phyloP scores from a whole-genome alignment of 2,888 invertebrate species.

The Rambutsinella grinnellia region DNA sequence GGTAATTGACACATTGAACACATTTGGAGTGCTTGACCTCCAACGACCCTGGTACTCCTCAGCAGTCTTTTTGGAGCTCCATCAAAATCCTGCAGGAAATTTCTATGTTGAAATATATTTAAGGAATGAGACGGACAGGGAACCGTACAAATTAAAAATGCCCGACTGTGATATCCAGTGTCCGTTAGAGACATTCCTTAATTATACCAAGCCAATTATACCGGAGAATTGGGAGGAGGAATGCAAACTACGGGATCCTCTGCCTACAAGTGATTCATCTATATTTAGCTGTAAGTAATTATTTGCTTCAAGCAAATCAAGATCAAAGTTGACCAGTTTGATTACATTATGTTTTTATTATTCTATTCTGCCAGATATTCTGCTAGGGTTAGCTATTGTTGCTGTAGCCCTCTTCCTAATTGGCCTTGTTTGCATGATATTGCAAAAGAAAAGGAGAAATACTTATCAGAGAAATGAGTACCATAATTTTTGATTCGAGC shows the following conservation, averaged over 20 bases:
- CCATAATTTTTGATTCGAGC: conserved; percentile 33
- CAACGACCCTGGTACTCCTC: conserved; percentile 42
- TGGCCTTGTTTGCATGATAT: conserved; percentile 28
- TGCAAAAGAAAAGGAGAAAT: conserved; percentile 21
- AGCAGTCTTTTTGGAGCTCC: conserved; percentile 52
- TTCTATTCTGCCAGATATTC: conserved; percentile 13
- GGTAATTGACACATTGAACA: conserved; percentile 45
- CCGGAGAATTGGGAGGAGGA: conserved; percentile 50
- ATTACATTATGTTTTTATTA: too few relatives aligned
- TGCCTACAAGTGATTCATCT: conserved; percentile 11
- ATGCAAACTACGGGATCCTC: conserved; percentile 26
- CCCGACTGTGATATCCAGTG: conserved; percentile 52
- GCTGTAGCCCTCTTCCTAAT: conserved; percentile 22
- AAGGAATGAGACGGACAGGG: conserved; percentile 45
- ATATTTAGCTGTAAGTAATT: conserved; percentile 28
- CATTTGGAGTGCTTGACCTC: conserved; percentile 47
- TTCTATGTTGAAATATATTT: conserved; percentile 34
- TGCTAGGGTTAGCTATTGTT: conserved; percentile 9
- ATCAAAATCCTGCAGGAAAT: conserved; percentile 18
- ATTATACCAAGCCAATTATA: conserved; percentile 34
- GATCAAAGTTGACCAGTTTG: too few relatives aligned
- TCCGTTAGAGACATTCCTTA: conserved; percentile 35
- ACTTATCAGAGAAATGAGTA: conserved; percentile 18
- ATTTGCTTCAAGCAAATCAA: too few relatives aligned
- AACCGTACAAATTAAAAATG: conserved; percentile 40